Conservation (phyloP, 2,888 invertebrate genomes). For the Ennomos quercinarius region DNA sequence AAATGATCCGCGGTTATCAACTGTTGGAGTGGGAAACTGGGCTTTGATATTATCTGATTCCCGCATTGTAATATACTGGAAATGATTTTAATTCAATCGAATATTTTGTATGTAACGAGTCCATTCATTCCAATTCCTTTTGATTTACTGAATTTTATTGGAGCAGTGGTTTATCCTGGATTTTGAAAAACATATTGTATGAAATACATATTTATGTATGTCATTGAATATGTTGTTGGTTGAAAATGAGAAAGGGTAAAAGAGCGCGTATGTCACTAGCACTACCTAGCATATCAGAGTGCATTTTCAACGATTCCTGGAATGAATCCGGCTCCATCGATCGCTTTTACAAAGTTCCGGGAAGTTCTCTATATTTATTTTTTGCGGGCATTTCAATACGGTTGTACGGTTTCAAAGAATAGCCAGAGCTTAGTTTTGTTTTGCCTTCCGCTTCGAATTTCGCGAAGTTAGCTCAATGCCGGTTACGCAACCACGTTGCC, state of each 20-base stretch:
- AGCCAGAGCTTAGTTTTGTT: conserved; percentile 16
- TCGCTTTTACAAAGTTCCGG: not conserved
- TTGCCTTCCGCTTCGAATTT: conserved; percentile 13
- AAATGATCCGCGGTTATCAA: conserved; percentile 7
- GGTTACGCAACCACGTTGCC: conserved; percentile 2
- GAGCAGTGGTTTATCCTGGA: not conserved
- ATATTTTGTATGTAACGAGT: not conserved
- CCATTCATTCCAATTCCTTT: not conserved
- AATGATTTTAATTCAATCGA: conserved; percentile 2
- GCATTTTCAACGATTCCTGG: conserved; percentile 25
- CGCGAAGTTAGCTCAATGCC: conserved; percentile 1
- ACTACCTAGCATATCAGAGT: conserved; percentile 3
- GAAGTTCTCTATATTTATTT: conserved; percentile 11
- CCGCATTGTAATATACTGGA: conserved; percentile 8
- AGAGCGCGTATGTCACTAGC: too few relatives aligned
- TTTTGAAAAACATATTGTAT: too few relatives aligned
- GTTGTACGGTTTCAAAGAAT: conserved; percentile 8
- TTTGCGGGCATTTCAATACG: conserved; percentile 15
- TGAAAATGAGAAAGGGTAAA: too few relatives aligned
- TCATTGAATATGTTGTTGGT: too few relatives aligned
- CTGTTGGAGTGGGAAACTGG: not conserved
- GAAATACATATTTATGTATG: too few relatives aligned
- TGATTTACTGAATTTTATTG: not conserved
- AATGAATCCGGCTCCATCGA: conserved; percentile 15
- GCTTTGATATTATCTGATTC: conserved; percentile 8